Base-by-base conservation (phyloP, 2,113 vertebrate species). In the Chrysemys picta region DNA sequence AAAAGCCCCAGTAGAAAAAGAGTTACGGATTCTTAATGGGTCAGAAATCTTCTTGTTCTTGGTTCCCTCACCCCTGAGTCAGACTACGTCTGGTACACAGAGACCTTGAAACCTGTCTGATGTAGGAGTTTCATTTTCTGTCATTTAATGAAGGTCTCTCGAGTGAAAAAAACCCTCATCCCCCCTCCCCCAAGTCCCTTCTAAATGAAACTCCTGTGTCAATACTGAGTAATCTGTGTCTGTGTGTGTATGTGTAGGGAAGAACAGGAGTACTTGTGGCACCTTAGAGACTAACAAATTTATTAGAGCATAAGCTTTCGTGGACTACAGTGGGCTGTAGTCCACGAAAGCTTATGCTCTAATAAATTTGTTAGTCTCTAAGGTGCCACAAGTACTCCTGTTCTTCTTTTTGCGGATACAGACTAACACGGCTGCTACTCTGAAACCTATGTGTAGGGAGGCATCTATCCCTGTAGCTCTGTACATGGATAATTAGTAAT, bases 91-190 rank as follows among this genome's bases (percentile, higher is more conserved):
- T 87, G 72, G 45, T 80, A 80, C 72, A n/a, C 3, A 2, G 85
- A 93, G 91, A 95, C 92, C 93, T 95, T 85, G 89, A 93, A 91
- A 96, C 91, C 76, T 89, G 92, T 94, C 91, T 45, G 88, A 79
- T 56, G 10, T 89, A 59, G 91, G 89, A 84, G 93, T 92, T 93
- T 93, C 75, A 65, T 57, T 62, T 87, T 90, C 76, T 5, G 52
- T 75, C 88, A 31, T 79, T 93, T 50, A 24, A 49, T 82, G 69
- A 87, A 69, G 57, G 84, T 87, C 78, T 95, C 42, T 84, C 53
- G 93, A 52, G 57, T 13, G 45, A 45, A 69, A 56, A 89, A 80
- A 54, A 78, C 5, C 8, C 5, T 5, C 19, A 3, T 21, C 65
- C n/a, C 8, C 16, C 4, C 16, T 1, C 35, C 8, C 52, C 6